Evolutionary conservation across 2,797 vertebrate species (phyloP).

Genomic region (Platyrinchus mystaceus): DNA sequence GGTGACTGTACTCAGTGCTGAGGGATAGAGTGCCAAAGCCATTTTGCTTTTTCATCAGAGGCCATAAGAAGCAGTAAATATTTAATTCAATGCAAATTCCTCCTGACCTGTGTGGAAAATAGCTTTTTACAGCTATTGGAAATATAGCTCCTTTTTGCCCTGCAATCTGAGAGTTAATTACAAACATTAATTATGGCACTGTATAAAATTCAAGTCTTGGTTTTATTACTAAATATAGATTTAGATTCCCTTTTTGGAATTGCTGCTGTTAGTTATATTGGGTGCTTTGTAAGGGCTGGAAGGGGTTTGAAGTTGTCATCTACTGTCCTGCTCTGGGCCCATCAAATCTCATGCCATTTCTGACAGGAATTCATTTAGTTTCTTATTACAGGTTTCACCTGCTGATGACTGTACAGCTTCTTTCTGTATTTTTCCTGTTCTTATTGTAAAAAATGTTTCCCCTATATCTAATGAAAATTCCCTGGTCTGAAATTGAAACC

Average conservation of each 20-base stretch:
- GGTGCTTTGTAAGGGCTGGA: neutral
- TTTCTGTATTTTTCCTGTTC: neutral
- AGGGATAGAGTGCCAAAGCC: neutral
- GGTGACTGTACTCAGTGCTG: neutral
- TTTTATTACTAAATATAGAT: neutral
- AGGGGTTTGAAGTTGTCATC: neutral
- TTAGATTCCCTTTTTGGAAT: neutral
- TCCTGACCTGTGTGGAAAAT: neutral
- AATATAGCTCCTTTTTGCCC: neutral
- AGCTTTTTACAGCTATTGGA: neutral
- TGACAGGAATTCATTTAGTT: neutral
- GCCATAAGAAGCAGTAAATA: neutral
- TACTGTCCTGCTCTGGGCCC: neutral
- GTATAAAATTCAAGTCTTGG: neutral
- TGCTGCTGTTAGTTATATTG: neutral
- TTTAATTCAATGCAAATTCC: neutral
- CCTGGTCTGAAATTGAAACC: neutral
- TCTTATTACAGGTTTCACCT: neutral
- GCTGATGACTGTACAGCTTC: neutral
- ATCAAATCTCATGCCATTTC: rapidly evolving
- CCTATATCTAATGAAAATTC: neutral
- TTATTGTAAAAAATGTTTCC: neutral
- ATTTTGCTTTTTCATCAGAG: neutral
- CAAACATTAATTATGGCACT: neutral
- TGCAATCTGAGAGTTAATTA: neutral